These are phyloP conservation scores for Archocentrus centrarchus DNA, from an alignment of 2,113 vertebrate species.

Conservation along the genomic window DNA sequence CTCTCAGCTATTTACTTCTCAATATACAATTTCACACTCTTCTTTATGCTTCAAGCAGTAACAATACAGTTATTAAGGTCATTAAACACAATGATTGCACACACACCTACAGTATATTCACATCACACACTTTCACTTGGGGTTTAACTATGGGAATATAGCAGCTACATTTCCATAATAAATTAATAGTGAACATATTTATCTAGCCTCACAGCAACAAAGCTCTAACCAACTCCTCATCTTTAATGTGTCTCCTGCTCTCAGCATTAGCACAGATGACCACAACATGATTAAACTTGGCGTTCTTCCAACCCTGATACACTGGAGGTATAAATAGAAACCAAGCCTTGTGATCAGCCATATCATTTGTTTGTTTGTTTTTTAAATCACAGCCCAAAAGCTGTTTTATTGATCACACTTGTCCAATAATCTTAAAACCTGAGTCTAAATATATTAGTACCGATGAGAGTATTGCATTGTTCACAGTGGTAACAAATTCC, in stretches of 20 bases:
- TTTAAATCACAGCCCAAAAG: not conserved
- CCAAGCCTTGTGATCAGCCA: not conserved
- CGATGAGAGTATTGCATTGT: not conserved
- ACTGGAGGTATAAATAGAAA: not conserved
- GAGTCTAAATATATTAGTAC: not conserved
- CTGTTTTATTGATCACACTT: accelerated
- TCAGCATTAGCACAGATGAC: constrained; percentile 13
- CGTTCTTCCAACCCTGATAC: not conserved
- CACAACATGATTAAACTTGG: not conserved
- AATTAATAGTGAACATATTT: not conserved
- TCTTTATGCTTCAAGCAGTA: constrained; percentile 2
- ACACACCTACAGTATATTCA: not conserved
- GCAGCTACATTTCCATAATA: constrained; percentile 14
- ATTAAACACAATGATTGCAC: not conserved
- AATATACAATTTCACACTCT: not conserved
- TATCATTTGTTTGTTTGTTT: not conserved
- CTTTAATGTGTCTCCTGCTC: not conserved
- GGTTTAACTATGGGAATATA: constrained; percentile 6
- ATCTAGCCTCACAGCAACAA: not conserved
- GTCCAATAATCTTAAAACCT: not conserved
- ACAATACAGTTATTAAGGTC: not conserved
- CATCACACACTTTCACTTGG: not conserved
- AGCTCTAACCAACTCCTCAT: not conserved
- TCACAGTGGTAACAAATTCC: not conserved
- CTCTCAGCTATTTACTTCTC: not conserved